Evolutionary conservation across 2,888 invertebrate genomes (phyloP).

Genomic region (Biston betularia): DNA sequence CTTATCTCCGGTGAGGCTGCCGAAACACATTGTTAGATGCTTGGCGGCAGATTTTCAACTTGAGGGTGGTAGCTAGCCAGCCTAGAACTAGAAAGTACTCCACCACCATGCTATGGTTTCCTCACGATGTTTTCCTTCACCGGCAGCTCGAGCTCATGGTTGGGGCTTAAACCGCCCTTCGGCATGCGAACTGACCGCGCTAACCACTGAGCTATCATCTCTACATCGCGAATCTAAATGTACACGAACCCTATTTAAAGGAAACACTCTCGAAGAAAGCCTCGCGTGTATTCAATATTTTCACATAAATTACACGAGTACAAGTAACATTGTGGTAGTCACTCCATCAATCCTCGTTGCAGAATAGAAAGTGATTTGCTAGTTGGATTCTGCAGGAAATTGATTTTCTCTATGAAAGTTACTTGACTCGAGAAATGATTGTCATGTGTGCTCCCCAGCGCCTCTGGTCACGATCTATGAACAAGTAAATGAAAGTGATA

Average conservation of each 20-base stretch:
- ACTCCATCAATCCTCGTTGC: conserved; percentile 38
- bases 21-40: too few species aligned
- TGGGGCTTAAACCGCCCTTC: too few species aligned
- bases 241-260: conserved; percentile 1
- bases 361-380: conserved; percentile 56
- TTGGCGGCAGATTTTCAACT: too few species aligned
- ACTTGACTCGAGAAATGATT: conserved; percentile 35
- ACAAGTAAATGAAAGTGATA: conserved; percentile 26
- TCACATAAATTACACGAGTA: conserved; percentile 41
- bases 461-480: conserved; percentile 16
- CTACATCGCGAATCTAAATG: too few species aligned
- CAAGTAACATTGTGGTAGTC: conserved; percentile 40
- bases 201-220: too few species aligned
- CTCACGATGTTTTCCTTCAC: too few species aligned
- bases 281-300: conserved; percentile 36
- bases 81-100: too few species aligned
- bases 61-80: too few species aligned
- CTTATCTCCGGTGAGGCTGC: too few species aligned
- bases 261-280: conserved; percentile 27
- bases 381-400: conserved; percentile 53
- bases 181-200: too few species aligned
- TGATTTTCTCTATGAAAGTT: conserved; percentile 51
- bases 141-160: too few species aligned
- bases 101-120: too few species aligned
- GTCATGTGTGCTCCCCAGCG: conserved; percentile 30